Evolutionary conservation across 2,113 vertebrate genomes (phyloP).

Genomic region (Tyto alba): DNA sequence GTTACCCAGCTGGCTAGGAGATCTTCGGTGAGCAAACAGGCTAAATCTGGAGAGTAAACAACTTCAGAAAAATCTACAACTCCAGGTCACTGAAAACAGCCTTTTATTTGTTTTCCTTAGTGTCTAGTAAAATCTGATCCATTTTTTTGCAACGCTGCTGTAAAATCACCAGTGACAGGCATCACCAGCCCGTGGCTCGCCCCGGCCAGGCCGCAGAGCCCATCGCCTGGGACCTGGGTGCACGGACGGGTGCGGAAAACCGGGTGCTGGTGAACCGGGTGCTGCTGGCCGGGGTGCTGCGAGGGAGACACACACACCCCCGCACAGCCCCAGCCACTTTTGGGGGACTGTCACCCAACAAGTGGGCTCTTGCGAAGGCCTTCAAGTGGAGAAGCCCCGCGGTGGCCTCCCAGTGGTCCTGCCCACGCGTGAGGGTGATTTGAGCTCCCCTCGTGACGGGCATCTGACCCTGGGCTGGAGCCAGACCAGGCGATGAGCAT

Average conservation of each 20-base stretch:
- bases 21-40: slow-evolving; percentile 50
- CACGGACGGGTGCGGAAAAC: accelerated
- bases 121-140: slow-evolving; percentile 31
- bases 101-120: slow-evolving; percentile 53
- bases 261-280: background rate
- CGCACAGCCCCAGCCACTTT: background rate
- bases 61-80: background rate
- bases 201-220: background rate
- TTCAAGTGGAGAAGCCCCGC: background rate
- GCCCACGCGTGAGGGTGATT: background rate
- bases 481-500: background rate
- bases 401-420: background rate
- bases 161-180: background rate
- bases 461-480: background rate
- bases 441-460: background rate
- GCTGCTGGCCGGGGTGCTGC: background rate
- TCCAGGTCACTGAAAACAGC: slow-evolving; percentile 15
- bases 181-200: background rate
- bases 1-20: background rate
- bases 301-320: background rate
- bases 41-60: slow-evolving; percentile 48
- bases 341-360: background rate
- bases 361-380: background rate
- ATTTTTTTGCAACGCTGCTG: background rate
- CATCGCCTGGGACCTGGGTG: background rate